Evolutionary conservation across 2,113 vertebrate species (phyloP), one percentile per base, ranked within the genome.

Genomic region (Vidua chalybeata): DNA sequence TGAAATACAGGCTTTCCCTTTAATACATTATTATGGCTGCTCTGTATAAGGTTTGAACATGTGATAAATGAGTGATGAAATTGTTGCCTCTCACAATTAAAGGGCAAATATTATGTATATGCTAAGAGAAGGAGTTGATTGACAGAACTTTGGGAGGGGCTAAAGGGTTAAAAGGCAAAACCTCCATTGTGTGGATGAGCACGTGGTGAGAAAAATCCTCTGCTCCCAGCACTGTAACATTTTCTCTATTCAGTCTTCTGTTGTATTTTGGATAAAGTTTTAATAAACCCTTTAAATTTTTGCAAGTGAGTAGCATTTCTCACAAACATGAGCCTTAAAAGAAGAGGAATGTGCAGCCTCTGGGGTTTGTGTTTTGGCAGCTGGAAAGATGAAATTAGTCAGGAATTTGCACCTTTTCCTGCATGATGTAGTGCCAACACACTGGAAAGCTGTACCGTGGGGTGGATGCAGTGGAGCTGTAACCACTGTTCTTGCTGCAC

Each of bases 361-460:
- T 27, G 37, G 17, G 13, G 8, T 51, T 51, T 1, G 30, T 54
- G 41, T 26, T 51, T 48, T 63, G 62, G n/a, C 18, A 51, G 20
- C 35, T 48, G 46, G 37, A 22, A 51, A 31, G 30, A 16, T 7
- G 11, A 11, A 73, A 23, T 62, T 10, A 3, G 3, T 28, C 43
- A 21, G 28, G 10, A 35, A 27, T 89, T 54, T 80, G 15, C 11
- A 73, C 10, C 12, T 64, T 83, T 54, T 58, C 10, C 22, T 31
- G 10, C 5, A 6, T 13, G 8, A 0, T 1, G 1, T 13, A 10
- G 15, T n/a, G 41, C 20, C 23, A 15, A 1, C 1, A 4, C 1
- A 0, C 1, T 15, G 11, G 4, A 15, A 13, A 31, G 21, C 6
- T 54, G 17, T 5, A 8, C 15, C 11, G 35, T 18, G 62, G 55